These are phyloP conservation scores for Crematogaster levior DNA, from an alignment of 2,888 invertebrate species.

Conservation along the genomic window DNA sequence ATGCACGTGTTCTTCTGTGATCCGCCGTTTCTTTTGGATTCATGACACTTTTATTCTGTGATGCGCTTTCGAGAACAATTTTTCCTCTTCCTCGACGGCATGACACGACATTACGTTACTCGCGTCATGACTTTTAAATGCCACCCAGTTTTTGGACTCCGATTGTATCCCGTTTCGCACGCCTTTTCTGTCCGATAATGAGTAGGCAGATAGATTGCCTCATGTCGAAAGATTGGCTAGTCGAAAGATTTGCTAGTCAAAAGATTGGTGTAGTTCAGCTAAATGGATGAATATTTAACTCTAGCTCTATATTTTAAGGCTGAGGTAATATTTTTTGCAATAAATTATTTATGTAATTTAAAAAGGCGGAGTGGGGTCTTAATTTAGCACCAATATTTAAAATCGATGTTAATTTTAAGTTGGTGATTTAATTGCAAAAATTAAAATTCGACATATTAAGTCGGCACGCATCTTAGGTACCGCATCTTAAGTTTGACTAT, in stretches of 20 bases:
- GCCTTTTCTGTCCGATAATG: slow-evolving; percentile 34
- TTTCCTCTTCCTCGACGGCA: slow-evolving; percentile 61
- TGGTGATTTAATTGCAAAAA: no score
- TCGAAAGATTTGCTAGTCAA: no score
- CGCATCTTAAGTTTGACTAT: no score
- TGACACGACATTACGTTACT: slow-evolving; percentile 68
- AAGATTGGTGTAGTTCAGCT: no score
- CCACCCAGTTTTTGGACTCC: slow-evolving; percentile 77
- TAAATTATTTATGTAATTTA: no score
- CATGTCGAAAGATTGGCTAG: slow-evolving; percentile 41
- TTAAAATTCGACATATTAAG: no score
- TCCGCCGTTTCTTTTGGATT: slow-evolving; percentile 69
- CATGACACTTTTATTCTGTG: slow-evolving; percentile 73
- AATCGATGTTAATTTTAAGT: no score
- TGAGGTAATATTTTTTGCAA: no score
- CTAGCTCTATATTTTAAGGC: no score
- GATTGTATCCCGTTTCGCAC: slow-evolving; percentile 25
- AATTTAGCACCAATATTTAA: no score
- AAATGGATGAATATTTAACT: background rate
- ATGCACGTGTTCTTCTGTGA: slow-evolving; percentile 55
- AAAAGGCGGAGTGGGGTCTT: no score
- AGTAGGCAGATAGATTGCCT: background rate
- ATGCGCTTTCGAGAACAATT: slow-evolving; percentile 70
- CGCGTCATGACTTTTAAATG: slow-evolving; percentile 78
- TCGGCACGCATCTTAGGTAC: no score